Evolutionary conservation across 2,888 invertebrate species (phyloP), one percentile per base, ranked within the genome.

Genomic region (Rapana venosa): DNA sequence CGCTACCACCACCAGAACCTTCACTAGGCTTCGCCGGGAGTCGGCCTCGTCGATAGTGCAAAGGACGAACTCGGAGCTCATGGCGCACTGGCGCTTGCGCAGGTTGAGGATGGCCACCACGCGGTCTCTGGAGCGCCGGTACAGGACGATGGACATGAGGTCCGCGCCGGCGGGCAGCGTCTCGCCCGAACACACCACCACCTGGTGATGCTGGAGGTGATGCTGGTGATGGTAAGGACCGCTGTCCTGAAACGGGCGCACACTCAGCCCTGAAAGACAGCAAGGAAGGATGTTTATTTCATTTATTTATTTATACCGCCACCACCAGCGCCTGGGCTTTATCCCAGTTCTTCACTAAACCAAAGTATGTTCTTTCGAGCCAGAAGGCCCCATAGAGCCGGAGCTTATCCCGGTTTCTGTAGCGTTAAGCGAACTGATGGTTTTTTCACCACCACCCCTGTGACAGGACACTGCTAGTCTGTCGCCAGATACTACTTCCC

Each of bases 131-230:
- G 83, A 11, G 26, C 20, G 47, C n/a, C 74, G 36, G 74, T 84
- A 89, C 66, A 89, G 13, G n/a, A 74, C 74, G 26, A 89, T 58
- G 36, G 85, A 84, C 47, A 89, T 70, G 35, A 89, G 6, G 56
- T 89, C 88, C 2, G 88, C 36, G 22, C 13, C 61, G 0, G 56
- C n/a, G 17, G 83, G 58, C 56, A 89, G 30, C 13, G 85, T n/a
- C 0, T 79, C 32, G 0, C 83, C 85, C 0, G 84, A 85, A 32
- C 88, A 89, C 36, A 22, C 26, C 32, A 89, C n/a, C n/a, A n/a
- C n/a, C n/a, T n/a, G n/a, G n/a, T n/a, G 30, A 8, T 89, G 70
- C 30, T 85, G 84, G 30, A 89, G 35, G 66, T 85, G 61, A n/a
- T n/a, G n/a, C n/a, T n/a, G n/a, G n/a, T n/a, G n/a, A n/a, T n/a